Percentiles rank a stretch among this genome's conserved stretches.
These are phyloP conservation scores for Microctenopoma stevenorrisi DNA, from an alignment of 2,797 vertebrate genomes.

Conservation along the genomic window DNA sequence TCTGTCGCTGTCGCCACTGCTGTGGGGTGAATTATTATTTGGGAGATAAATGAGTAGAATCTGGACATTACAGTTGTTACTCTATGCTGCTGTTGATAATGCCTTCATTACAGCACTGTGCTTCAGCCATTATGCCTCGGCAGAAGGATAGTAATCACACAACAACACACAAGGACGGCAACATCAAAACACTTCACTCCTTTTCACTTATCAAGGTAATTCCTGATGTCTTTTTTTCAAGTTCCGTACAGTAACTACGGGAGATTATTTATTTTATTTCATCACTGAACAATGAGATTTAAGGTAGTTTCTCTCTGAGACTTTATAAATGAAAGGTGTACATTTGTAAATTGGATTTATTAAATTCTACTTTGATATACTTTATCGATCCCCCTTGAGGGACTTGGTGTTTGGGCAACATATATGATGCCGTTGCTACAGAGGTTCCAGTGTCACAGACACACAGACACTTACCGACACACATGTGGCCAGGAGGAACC, in stretches of 20 bases:
- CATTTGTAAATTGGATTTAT: conserved; percentile 7
- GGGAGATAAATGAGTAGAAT: conserved; percentile 75
- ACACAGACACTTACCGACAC: too few species aligned
- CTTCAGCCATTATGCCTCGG: conserved; percentile 67
- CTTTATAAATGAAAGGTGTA: conserved; percentile 20
- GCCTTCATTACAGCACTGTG: conserved; percentile 72
- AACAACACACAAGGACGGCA: conserved; percentile 66
- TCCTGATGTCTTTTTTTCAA: conserved; percentile 52
- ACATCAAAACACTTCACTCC: conserved; percentile 61
- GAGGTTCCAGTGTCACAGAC: too few species aligned
- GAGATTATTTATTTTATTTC: conserved; percentile 67
- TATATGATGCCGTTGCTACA: too few species aligned
- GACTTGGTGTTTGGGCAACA: too few species aligned
- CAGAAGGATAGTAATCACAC: conserved; percentile 69
- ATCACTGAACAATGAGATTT: conserved; percentile 41
- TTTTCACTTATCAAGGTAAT: conserved; percentile 59
- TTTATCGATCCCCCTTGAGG: too few species aligned
- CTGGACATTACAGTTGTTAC: conserved; percentile 68
- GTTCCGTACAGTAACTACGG: conserved; percentile 52
- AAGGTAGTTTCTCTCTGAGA: conserved; percentile 37
- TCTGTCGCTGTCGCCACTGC: conserved; percentile 61
- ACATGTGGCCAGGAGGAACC: too few species aligned
- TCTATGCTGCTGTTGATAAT: conserved; percentile 66
- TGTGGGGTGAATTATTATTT: conserved; percentile 68
- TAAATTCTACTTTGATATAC: too few species aligned